A percentile compares a stretch with the other conserved stretches of the same genome.
Conservation (phyloP, 1,140 invertebrate genomes). For the Cylas formicarius region DNA sequence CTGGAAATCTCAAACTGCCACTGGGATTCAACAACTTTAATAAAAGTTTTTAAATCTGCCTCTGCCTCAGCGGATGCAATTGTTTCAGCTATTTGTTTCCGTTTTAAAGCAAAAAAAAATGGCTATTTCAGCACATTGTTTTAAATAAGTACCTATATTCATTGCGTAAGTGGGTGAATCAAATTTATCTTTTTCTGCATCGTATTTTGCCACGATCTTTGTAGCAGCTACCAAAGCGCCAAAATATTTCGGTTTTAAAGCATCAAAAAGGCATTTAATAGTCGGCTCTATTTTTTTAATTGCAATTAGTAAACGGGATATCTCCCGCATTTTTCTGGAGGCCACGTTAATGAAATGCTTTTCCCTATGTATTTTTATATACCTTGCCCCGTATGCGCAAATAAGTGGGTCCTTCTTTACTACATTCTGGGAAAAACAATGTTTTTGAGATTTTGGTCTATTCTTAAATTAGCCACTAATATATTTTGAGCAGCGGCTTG, state of each 20-base stretch:
- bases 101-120: slow-evolving; percentile 17
- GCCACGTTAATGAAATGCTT: slow-evolving; percentile 30
- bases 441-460: slow-evolving; percentile 12
- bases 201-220: slow-evolving; percentile 19
- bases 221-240: slow-evolving; percentile 19
- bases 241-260: slow-evolving; percentile 27
- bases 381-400: slow-evolving; percentile 31
- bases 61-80: slow-evolving; percentile 23
- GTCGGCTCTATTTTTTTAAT: slow-evolving; percentile 26
- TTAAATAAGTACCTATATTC: slow-evolving; percentile 24
- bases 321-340: slow-evolving; percentile 33
- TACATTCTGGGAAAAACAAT: slow-evolving; percentile 23
- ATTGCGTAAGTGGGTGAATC: slow-evolving; percentile 20
- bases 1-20: slow-evolving; percentile 37
- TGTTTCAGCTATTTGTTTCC: neutral
- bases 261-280: slow-evolving; percentile 23
- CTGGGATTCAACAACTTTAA: slow-evolving; percentile 31
- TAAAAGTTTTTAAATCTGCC: slow-evolving; percentile 32
- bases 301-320: slow-evolving; percentile 30
- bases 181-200: slow-evolving; percentile 16
- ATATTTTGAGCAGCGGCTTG: slow-evolving; percentile 10
- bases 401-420: slow-evolving; percentile 31
- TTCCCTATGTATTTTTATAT: slow-evolving; percentile 34
- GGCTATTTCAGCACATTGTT: slow-evolving; percentile 25
- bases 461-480: slow-evolving; percentile 5